Evolutionary conservation across 2,797 vertebrate genomes (phyloP), one percentile per base, ranked within the genome.

Genomic region (Harpagifer antarcticus): DNA sequence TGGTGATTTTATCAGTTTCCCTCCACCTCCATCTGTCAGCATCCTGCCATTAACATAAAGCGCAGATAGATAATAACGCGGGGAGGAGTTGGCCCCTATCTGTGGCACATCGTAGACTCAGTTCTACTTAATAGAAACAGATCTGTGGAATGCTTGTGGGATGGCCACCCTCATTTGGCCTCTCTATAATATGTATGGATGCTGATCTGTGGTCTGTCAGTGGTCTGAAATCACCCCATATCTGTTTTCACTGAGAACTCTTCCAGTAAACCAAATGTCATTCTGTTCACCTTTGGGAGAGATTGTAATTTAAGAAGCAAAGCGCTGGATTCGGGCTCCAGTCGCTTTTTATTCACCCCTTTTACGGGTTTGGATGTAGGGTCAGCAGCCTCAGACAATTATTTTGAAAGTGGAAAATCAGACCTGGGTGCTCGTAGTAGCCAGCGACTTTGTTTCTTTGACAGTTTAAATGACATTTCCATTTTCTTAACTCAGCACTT

Each of bases 251-350:
- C 86, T 70, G 49, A 79, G 87, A 86, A 78, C 85, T 77, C 84
- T 92, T 92, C 93, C 92, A 91, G 92, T 91, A 94, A 94, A 91
- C 88, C 86, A 74, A 88, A 89, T 85, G 90, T 92, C 88, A 76
- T 84, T 88, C 83, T 80, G 76, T 90, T 90, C 87, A 91, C 90
- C 91, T 92, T 92, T 73, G 82, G 90, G 88, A 89, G 75, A 81
- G 76, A 80, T 81, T 59, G 88, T 84, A 90, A 92, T 87, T 86
- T 86, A 81, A 93, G 87, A 91, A 76, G 78, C 84, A 64, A 79
- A 80, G 83, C 47, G 49, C 86, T 69, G 54, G 62, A 84, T 76
- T 78, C 63, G 2, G 62, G 37, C 59, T 89, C 79, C 74, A 49
- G 68, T 77, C 58, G 70, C 64, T 89, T 83, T 84, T 88, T 90